phyloP scores from a whole-genome alignment of 1,140 invertebrate genomes.

The Zaprionus inermis region DNA sequence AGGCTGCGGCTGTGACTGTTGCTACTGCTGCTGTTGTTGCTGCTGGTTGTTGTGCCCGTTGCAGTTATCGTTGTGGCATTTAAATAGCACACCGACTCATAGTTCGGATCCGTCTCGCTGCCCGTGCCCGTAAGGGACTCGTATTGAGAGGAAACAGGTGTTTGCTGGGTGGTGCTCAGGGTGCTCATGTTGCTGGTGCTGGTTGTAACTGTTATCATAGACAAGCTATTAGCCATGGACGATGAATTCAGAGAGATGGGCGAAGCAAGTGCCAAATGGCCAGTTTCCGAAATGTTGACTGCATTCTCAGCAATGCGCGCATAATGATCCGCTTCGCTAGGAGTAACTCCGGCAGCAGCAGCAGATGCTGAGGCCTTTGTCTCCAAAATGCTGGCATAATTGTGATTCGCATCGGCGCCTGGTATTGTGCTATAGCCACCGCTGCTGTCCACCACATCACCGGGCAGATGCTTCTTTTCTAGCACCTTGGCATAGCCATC shows the following conservation, averaged over 20 bases:
- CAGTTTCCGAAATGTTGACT: slow-evolving; percentile 33
- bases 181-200: slow-evolving; percentile 61
- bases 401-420: slow-evolving; percentile 78
- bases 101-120: slow-evolving; percentile 90
- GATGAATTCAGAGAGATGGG: slow-evolving; percentile 66
- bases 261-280: slow-evolving; percentile 51
- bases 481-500: slow-evolving; percentile 84
- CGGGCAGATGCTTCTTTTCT: slow-evolving; percentile 66
- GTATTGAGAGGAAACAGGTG: slow-evolving; percentile 85
- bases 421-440: slow-evolving; percentile 79
- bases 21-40: slow-evolving; percentile 27
- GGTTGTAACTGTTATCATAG: slow-evolving; percentile 64
- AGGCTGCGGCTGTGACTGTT: slow-evolving; percentile 1
- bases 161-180: slow-evolving; percentile 49
- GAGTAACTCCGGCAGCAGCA: not conserved
- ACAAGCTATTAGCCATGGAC: slow-evolving; percentile 45
- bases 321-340: slow-evolving; percentile 70
- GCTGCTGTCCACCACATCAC: slow-evolving; percentile 54
- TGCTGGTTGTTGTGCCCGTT: slow-evolving; percentile 34
- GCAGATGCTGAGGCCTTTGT: slow-evolving; percentile 55
- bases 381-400: slow-evolving; percentile 82
- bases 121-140: slow-evolving; percentile 89
- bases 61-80: slow-evolving; percentile 53
- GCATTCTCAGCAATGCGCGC: slow-evolving; percentile 70
- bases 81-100: slow-evolving; percentile 87